Percentiles rank a stretch among this genome's conserved stretches.
Conservation (phyloP, 2,888 invertebrate genomes). For the Ethmia dodecea region DNA sequence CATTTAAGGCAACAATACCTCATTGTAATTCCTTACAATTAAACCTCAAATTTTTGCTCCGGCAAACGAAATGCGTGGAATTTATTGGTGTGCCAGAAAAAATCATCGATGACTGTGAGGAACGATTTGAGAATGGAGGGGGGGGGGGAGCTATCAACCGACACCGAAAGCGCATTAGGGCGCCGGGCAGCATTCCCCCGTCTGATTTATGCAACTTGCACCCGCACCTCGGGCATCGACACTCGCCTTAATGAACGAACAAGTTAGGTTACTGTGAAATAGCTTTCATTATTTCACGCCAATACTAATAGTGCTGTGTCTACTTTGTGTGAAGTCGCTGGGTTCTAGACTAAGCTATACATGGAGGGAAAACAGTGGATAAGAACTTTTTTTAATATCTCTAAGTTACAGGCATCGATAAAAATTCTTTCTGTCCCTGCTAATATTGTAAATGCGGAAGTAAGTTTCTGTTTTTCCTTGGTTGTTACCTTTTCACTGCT, state of each 20-base stretch:
- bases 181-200: constrained; percentile 59
- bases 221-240: constrained; percentile 61
- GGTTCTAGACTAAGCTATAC: too few relatives aligned
- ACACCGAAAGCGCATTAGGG: constrained; percentile 75
- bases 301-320: constrained; percentile 54
- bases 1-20: too few relatives aligned
- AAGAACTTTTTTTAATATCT: too few relatives aligned
- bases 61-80: constrained; percentile 7
- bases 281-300: constrained; percentile 66
- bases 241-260: constrained; percentile 67
- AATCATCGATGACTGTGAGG: constrained; percentile 24
- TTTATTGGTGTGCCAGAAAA: constrained; percentile 9
- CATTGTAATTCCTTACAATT: too few relatives aligned
- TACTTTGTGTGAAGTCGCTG: constrained; percentile 16
- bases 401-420: too few relatives aligned
- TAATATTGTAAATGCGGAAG: too few relatives aligned
- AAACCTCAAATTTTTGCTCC: too few relatives aligned
- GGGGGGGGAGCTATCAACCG: constrained; percentile 57
- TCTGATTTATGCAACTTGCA: constrained; percentile 72
- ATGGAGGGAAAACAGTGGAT: too few relatives aligned
- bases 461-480: too few relatives aligned
- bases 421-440: too few relatives aligned
- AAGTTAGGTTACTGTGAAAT: constrained; percentile 63
- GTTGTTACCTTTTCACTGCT: too few relatives aligned
- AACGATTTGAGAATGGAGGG: constrained; percentile 28